Percentiles rank a stretch among this genome's conserved stretches.
phyloP scores from a whole-genome alignment of 2,888 invertebrate species.

The Parnassius smintheus region DNA sequence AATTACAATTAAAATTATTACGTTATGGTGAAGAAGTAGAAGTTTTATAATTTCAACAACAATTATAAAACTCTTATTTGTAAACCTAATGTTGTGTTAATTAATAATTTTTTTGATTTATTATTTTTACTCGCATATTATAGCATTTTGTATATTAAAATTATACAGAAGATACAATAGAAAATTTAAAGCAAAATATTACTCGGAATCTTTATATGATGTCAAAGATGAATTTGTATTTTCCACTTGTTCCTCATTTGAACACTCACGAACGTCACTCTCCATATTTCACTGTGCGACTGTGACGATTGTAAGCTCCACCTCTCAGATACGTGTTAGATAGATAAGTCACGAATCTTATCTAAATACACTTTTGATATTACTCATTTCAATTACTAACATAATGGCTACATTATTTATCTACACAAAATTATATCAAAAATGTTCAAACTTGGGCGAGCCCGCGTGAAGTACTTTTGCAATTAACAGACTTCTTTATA shows the following conservation, averaged over 20 bases:
- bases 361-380: conserved; percentile 6
- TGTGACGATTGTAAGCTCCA: conserved; percentile 32
- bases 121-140: too few species aligned
- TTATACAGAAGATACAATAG: too few species aligned
- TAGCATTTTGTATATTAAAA: too few species aligned
- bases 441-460: neutral
- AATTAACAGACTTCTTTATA: too few species aligned
- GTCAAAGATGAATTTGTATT: conserved; percentile 46
- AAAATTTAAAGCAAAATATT: conserved; percentile 40
- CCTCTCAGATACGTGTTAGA: conserved; percentile 15
- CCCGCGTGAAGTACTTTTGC: too few species aligned
- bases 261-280: conserved; percentile 56
- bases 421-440: neutral
- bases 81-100: too few species aligned
- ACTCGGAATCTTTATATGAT: conserved; percentile 51
- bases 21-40: too few species aligned
- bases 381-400: conserved; percentile 1
- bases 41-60: too few species aligned
- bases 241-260: conserved; percentile 53
- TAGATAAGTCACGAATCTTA: conserved; percentile 17
- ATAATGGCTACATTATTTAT: neutral
- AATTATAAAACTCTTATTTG: too few species aligned
- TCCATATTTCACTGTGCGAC: conserved; percentile 46
- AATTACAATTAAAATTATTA: too few species aligned
- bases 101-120: too few species aligned